Evolutionary conservation across 2,113 vertebrate genomes (phyloP), one percentile per base, ranked within the genome.

Genomic region (Upupa epops): DNA sequence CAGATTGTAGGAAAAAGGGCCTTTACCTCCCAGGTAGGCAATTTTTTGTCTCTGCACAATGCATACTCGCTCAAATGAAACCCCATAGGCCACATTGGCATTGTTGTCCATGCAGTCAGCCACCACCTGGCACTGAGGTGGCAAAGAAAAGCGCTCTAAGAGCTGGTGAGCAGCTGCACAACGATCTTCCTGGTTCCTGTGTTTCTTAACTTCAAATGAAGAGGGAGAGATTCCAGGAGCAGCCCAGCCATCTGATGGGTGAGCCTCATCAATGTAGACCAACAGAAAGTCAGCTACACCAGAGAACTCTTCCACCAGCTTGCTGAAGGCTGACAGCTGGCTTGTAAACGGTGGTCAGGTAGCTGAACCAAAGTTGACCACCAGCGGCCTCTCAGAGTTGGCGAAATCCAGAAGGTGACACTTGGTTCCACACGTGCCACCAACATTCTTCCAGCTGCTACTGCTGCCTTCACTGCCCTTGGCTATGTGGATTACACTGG

Each of bases 61-160:
- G 93, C 99, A 99, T 64, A 99, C 98, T 28, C 99, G 97, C 91
- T 99, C 99, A 48, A 98, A 99, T 69, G 99, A 98, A 83, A 99
- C 99, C 8, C 99, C 99, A 0, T 99, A 99, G 10, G 99, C 98
- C 88, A 98, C 97, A 4, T 99, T 99, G 85, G 99, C 98, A 32
- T 99, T 99, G 88, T 99, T 99, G 98, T 99, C 99, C 99, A 99
- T 99, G 95, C 98, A 98, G 97, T 99, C 99, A 51, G 99, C 98
- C 93, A 98, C 99, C 56, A 99, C 97, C 70, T 97, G 98, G 95
- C 99, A 99, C 96, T 99, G 98, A 15, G 98, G 97, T 3, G 99
- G 99, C 95, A 99, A 97, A 51, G 98, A 98, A 96, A 99, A 99
- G 52, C 97, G 98, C 76, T 99, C 97, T 37, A 98, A 97, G 11